These are phyloP conservation scores for Temnothorax unifasciatus DNA, from an alignment of 2,888 invertebrate genomes.

Conservation along the genomic window DNA sequence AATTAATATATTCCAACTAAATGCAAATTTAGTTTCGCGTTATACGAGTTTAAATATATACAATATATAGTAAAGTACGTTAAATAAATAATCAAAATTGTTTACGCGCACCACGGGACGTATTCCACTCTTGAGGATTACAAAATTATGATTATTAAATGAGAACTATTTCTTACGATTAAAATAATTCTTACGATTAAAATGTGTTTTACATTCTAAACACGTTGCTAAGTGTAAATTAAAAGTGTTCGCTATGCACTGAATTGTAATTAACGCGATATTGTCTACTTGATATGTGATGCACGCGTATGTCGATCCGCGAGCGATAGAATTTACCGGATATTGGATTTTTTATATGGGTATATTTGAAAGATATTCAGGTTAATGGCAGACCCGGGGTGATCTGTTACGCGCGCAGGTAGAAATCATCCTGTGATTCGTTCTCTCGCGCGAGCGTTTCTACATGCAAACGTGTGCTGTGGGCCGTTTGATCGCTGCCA, in stretches of 20 bases:
- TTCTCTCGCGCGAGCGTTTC: constrained; percentile 14
- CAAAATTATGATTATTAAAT: not conserved
- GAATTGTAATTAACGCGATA: constrained; percentile 37
- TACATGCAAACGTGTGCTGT: constrained; percentile 54
- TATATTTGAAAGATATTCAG: constrained; percentile 60
- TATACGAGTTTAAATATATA: not conserved
- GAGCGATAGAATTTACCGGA: constrained; percentile 8
- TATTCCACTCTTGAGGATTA: not conserved
- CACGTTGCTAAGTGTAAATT: constrained; percentile 2
- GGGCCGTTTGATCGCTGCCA: constrained; percentile 40
- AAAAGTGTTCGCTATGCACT: not conserved
- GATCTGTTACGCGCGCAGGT: constrained; percentile 47
- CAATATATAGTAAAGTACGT: not conserved
- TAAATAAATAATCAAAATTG: constrained; percentile 25
- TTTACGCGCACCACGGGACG: not conserved
- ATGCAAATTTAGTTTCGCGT: constrained; percentile 26
- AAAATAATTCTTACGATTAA: constrained; percentile 13
- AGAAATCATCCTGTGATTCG: constrained; percentile 46
- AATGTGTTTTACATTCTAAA: not conserved
- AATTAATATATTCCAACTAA: constrained; percentile 32
- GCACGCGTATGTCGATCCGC: constrained; percentile 18
- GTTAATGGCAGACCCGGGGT: constrained; percentile 64
- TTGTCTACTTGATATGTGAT: not conserved
- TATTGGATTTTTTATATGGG: constrained; percentile 33
- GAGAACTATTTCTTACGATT: not conserved